Evolutionary conservation across 2,888 invertebrate species (phyloP).

Genomic region (Biston betularia): DNA sequence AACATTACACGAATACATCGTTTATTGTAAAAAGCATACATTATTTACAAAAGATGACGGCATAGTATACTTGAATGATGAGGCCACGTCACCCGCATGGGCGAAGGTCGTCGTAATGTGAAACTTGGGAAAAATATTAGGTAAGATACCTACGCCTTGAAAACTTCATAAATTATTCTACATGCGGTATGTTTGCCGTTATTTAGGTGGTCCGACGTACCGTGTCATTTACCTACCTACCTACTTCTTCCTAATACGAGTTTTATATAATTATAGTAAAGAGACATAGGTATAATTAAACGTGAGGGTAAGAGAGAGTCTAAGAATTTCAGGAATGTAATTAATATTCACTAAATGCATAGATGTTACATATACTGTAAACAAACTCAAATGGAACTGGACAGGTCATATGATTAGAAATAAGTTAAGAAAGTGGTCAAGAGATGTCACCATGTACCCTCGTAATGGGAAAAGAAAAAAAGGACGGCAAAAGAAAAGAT

Average conservation of each 20-base stretch:
- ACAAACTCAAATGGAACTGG: no score
- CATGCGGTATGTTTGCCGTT: neutral
- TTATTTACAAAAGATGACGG: slow-evolving; percentile 65
- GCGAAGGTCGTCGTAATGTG: slow-evolving; percentile 69
- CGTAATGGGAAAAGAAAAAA: no score
- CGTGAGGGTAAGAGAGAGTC: no score
- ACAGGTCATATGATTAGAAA: no score
- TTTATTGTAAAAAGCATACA: slow-evolving; percentile 54
- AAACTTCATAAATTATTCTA: slow-evolving; percentile 19
- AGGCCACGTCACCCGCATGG: slow-evolving; percentile 61
- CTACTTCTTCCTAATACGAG: neutral
- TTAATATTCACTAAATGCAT: no score
- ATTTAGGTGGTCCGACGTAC: neutral
- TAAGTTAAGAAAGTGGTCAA: no score
- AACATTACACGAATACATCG: slow-evolving; percentile 12
- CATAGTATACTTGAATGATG: slow-evolving; percentile 51
- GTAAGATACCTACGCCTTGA: slow-evolving; percentile 44
- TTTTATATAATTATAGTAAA: neutral
- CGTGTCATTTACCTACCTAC: neutral
- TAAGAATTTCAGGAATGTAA: no score
- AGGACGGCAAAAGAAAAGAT: no score
- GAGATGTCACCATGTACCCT: no score
- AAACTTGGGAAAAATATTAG: slow-evolving; percentile 65
- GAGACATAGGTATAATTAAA: no score
- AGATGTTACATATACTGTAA: no score